phyloP scores from a whole-genome alignment of 2,888 invertebrate genomes.

The Euplexia lucipara region DNA sequence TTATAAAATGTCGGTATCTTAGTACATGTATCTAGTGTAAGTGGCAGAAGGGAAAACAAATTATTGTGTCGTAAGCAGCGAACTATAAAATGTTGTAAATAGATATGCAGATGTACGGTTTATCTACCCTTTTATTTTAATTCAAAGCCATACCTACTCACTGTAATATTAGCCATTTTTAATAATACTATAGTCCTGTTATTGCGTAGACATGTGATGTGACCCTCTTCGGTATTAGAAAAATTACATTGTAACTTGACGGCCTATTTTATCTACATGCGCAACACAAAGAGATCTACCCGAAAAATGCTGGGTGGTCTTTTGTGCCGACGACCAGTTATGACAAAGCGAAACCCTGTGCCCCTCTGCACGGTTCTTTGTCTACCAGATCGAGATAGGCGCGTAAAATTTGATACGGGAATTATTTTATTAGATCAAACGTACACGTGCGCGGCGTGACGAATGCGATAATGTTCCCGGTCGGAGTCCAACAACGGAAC shows the following conservation, averaged over 20 bases:
- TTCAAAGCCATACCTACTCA: slow-evolving; percentile 18
- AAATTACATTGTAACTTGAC: slow-evolving; percentile 77
- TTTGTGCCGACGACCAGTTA: slow-evolving; percentile 87
- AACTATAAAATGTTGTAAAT: slow-evolving; percentile 30
- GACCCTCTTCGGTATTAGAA: slow-evolving; percentile 67
- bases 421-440: slow-evolving; percentile 90
- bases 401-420: slow-evolving; percentile 91
- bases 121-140: slow-evolving; percentile 42
- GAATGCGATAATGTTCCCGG: slow-evolving; percentile 88
- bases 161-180: slow-evolving; percentile 52
- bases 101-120: slow-evolving; percentile 20
- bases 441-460: slow-evolving; percentile 90
- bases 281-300: slow-evolving; percentile 80
- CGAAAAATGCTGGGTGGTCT: slow-evolving; percentile 82
- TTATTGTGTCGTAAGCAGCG: slow-evolving; percentile 13
- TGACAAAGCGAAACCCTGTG: slow-evolving; percentile 87
- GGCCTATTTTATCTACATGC: slow-evolving; percentile 82
- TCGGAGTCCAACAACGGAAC: slow-evolving; percentile 81
- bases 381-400: slow-evolving; percentile 90
- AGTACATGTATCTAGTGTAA: neutral
- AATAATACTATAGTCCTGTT: slow-evolving; percentile 38
- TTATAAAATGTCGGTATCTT: slow-evolving; percentile 3
- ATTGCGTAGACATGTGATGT: slow-evolving; percentile 65
- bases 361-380: slow-evolving; percentile 83
- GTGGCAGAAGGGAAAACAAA: neutral